phyloP scores from a whole-genome alignment of 2,888 invertebrate species.

The Margaritifera margaritifera region DNA sequence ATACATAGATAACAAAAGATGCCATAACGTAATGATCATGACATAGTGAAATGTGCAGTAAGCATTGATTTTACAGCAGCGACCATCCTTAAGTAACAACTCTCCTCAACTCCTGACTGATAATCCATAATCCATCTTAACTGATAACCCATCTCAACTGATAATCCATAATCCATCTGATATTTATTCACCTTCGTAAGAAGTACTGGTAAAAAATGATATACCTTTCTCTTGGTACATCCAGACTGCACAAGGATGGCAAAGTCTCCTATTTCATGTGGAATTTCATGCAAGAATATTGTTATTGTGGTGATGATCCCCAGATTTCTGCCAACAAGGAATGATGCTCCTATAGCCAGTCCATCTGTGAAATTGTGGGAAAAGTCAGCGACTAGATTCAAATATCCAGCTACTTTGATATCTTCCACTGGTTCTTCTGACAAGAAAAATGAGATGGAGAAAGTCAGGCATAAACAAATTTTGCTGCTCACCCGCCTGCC shows the following conservation, averaged over 20 bases:
- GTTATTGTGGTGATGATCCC: constrained; percentile 88
- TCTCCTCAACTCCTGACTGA: background rate
- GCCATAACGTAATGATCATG: too few species aligned
- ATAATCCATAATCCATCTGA: too few species aligned
- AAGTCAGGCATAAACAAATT: too few species aligned
- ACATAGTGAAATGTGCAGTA: too few species aligned
- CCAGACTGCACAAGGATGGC: constrained; percentile 98
- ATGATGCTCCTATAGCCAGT: constrained; percentile 98
- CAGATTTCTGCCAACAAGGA: constrained; percentile 87
- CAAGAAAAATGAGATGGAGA: background rate
- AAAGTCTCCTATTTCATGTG: constrained; percentile 99
- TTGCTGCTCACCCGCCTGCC: background rate
- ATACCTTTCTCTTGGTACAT: constrained; percentile 87
- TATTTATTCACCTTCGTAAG: background rate
- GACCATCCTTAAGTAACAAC: too few species aligned
- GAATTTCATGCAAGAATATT: constrained; percentile 97
- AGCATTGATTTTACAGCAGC: too few species aligned
- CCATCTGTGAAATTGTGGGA: constrained; percentile 99
- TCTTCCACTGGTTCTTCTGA: constrained; percentile 45
- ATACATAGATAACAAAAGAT: too few species aligned
- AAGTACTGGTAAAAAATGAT: background rate
- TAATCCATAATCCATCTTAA: too few species aligned
- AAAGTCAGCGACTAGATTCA: constrained; percentile 98
- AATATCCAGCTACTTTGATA: constrained; percentile 89
- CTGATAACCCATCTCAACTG: background rate